Evolutionary conservation across 2,888 invertebrate species (phyloP).

Genomic region (Apamea sordens): DNA sequence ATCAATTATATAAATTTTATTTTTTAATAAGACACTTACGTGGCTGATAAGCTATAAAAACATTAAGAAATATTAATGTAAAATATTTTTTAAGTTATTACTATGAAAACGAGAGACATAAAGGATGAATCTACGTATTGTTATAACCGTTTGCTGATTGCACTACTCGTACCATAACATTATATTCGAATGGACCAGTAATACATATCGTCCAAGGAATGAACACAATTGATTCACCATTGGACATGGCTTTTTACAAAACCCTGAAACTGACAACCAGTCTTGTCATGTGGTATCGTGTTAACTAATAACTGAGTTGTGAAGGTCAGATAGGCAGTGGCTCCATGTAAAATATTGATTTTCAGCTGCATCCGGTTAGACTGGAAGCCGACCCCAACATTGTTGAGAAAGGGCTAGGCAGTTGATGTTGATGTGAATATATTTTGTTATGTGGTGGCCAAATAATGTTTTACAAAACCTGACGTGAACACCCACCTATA

Average conservation of each 20-base stretch:
- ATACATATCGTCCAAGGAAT: neutral
- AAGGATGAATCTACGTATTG: neutral
- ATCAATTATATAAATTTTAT: neutral
- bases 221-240: neutral
- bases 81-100: neutral
- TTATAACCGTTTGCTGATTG: neutral
- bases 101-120: neutral
- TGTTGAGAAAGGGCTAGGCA: neutral
- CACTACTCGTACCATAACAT: neutral
- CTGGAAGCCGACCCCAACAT: neutral
- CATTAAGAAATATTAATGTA: neutral
- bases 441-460: neutral
- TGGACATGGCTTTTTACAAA: neutral
- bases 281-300: too few relatives aligned
- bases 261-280: too few relatives aligned
- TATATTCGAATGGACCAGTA: neutral
- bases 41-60: constrained; percentile 2
- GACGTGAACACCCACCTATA: constrained; percentile 75
- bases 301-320: too few relatives aligned
- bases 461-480: neutral
- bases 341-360: too few relatives aligned
- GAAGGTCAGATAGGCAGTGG: too few relatives aligned
- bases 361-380: too few relatives aligned
- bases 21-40: neutral
- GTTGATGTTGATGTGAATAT: neutral